Base-by-base conservation (phyloP, 2,888 invertebrate genomes). In the Melieria crassipennis region DNA sequence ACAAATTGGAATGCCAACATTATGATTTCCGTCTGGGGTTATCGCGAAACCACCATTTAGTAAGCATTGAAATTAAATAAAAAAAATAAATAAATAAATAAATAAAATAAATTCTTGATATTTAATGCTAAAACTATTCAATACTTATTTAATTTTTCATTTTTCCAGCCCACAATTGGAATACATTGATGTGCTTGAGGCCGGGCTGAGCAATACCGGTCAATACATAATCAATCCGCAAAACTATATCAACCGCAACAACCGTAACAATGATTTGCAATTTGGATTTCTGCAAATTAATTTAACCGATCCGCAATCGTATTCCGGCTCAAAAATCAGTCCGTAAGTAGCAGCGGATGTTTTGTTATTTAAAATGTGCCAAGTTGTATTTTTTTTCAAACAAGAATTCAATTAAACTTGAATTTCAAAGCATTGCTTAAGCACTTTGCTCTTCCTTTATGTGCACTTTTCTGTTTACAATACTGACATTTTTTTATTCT, bases 211-310 rank as follows among this genome's bases (percentile, higher is more conserved):
- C 0, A 94, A 94, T 77, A 90, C 89, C 7, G 96, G 96, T 4
- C 88, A 88, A 70, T 93, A 93, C 80, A 89, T 90, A 0, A 93
- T 96, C 64, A 89, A 90, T 11, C 94, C 95, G 0, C 90, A 91
- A 7, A 91, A 91, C 78, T 96, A 91, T 81, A 88, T 92, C 47
- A 90, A 90, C 64, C 89, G 92, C 42, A 90, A 93, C 73, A 93
- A 95, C 79, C 88, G 89, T 48, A 89, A 91, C 83, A 90, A 91
- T 65, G 94, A 95, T 78, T 90, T 95, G 88, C 91, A 93, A 82
- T 96, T 95, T 82, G 97, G 95, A 56, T 96, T 95, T 80, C 88
- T 96, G 65, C 94, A 93, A 85, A 94, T 97, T 71, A 96, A 96
- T 86, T 87, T 97, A 73, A 95, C 95, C 0, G 92, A 93, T 62